These are phyloP conservation scores for Dufourea novaeangliae DNA, from an alignment of 1,140 invertebrate genomes.

Conservation along the genomic window DNA sequence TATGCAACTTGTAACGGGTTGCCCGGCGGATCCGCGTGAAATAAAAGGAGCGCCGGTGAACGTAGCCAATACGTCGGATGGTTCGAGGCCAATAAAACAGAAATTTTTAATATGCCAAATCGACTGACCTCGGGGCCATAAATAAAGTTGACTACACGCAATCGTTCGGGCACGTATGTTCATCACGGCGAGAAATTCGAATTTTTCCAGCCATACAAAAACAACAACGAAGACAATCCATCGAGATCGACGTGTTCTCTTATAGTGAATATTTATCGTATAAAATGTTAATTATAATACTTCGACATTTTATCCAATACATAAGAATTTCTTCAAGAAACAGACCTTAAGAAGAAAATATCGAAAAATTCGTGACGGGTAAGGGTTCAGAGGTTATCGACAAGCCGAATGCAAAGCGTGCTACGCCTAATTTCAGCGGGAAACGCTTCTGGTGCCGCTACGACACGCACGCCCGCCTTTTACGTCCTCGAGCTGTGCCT, in stretches of 20 bases:
- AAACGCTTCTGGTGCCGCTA: conserved; percentile 42
- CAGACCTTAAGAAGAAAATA: not conserved
- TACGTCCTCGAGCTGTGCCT: not conserved
- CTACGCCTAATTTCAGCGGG: conserved; percentile 55
- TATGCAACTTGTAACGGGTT: too few species aligned
- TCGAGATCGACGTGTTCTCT: too few species aligned
- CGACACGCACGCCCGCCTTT: not conserved
- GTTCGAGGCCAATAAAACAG: conserved; percentile 38
- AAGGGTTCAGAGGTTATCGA: conserved; percentile 48
- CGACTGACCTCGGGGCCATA: conserved; percentile 44
- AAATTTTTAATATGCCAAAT: conserved; percentile 40
- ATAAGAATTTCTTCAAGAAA: too few species aligned
- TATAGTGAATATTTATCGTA: too few species aligned
- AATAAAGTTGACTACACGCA: conserved; percentile 50
- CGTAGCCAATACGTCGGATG: not conserved
- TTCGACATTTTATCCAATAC: too few species aligned
- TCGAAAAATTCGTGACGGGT: not conserved
- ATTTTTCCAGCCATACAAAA: conserved; percentile 24
- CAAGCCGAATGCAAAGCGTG: conserved; percentile 43
- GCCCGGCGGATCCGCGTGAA: not conserved
- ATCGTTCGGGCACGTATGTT: conserved; percentile 24
- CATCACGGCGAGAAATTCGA: conserved; percentile 33
- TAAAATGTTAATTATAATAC: too few species aligned
- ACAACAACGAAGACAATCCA: not conserved
- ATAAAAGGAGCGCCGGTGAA: not conserved